phyloP scores from a whole-genome alignment of 2,888 invertebrate genomes.

The Diarsia rubi region DNA sequence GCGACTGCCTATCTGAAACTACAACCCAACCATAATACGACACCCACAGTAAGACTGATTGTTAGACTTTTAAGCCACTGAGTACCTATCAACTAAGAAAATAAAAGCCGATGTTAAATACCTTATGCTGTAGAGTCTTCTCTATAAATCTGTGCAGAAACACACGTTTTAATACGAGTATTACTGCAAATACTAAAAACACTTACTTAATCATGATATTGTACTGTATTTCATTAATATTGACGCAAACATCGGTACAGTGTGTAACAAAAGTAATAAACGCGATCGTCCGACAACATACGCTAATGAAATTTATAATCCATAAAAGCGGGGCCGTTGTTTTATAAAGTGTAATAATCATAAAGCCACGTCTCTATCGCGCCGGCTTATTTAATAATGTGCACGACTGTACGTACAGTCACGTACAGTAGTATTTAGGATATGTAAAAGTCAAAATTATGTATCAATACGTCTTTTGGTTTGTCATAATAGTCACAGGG shows the following conservation, averaged over 20 bases:
- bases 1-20: not conserved
- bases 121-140: not conserved
- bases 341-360: conserved; percentile 90
- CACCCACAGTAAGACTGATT: not conserved
- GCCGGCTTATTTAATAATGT: conserved; percentile 68
- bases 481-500: not conserved
- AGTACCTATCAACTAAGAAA: not conserved
- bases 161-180: not conserved
- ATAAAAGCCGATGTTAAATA: not conserved
- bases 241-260: conserved; percentile 46
- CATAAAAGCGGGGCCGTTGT: conserved; percentile 83
- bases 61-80: not conserved
- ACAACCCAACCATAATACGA: not conserved
- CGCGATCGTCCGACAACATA: conserved; percentile 83
- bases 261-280: conserved; percentile 79
- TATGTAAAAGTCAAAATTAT: not conserved
- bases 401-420: conserved; percentile 63
- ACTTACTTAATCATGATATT: not conserved
- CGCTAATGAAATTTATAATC: conserved; percentile 89
- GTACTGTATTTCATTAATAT: not conserved
- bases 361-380: conserved; percentile 77
- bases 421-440: not conserved
- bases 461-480: not conserved
- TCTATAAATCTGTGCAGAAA: not conserved
- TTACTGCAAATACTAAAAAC: not conserved